Evolutionary conservation across 2,113 vertebrate species (phyloP).

Genomic region (Smithornis capensis): DNA sequence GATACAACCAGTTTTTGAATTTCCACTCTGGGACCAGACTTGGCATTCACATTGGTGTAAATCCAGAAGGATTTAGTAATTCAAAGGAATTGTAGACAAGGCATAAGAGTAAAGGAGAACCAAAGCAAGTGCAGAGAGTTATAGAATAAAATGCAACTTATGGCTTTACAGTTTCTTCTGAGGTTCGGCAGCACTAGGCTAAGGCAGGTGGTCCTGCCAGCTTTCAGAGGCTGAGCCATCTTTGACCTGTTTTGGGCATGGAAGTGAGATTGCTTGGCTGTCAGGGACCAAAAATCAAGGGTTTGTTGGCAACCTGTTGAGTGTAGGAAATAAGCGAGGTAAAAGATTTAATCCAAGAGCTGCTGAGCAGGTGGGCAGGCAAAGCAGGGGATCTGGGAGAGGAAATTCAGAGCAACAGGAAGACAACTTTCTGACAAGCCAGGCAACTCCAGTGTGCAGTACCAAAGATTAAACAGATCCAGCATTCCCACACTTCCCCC

Average conservation of each 20-base stretch:
- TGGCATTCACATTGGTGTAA: not conserved
- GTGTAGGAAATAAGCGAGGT: not conserved
- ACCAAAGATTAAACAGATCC: not conserved
- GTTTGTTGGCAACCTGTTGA: not conserved
- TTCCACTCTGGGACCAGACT: not conserved
- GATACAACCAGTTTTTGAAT: not conserved
- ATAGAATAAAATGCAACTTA: accelerated
- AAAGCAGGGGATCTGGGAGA: not conserved
- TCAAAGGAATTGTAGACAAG: not conserved
- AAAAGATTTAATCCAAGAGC: not conserved
- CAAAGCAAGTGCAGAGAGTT: not conserved
- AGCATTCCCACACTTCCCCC: not conserved
- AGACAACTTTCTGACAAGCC: not conserved
- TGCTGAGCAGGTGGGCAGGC: not conserved
- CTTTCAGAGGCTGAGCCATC: not conserved
- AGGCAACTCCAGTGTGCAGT: not conserved
- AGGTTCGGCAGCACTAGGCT: not conserved
- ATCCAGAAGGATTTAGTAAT: not conserved
- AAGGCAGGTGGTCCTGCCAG: not conserved
- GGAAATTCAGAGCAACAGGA: not conserved
- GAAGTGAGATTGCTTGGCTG: not conserved
- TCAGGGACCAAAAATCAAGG: not conserved
- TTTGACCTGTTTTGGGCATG: not conserved
- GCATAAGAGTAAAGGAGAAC: not conserved
- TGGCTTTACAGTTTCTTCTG: not conserved